A percentile compares a stretch with the other conserved stretches of the same genome.
Evolutionary conservation across 2,888 invertebrate genomes (phyloP).

Genomic region (Thera britannica): DNA sequence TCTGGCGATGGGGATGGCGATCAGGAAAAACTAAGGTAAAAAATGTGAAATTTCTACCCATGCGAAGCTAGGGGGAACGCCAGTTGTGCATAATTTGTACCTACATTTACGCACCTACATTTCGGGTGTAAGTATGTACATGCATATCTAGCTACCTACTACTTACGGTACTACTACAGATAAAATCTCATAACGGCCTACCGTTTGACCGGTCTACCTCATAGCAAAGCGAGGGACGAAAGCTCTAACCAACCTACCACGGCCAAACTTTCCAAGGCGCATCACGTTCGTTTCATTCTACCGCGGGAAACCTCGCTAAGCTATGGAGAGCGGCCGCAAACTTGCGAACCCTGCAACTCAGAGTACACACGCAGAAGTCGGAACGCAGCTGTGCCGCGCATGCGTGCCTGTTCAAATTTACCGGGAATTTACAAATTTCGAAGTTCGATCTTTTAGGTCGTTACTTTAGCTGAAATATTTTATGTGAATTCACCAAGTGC

Average conservation of each 20-base stretch:
- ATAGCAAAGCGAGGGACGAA: constrained; percentile 36
- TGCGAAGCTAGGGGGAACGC: no score
- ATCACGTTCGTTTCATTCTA: constrained; percentile 66
- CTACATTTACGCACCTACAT: no score
- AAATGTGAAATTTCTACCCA: no score
- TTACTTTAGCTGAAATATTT: constrained; percentile 1
- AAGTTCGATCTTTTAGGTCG: constrained; percentile 34
- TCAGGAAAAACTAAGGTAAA: no score
- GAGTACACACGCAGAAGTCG: constrained; percentile 60
- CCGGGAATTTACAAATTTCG: constrained; percentile 56
- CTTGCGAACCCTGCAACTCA: neutral
- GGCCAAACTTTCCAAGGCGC: constrained; percentile 68
- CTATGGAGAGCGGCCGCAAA: constrained; percentile 58
- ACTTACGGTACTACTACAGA: no score
- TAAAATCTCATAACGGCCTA: no score
- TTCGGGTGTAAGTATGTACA: no score
- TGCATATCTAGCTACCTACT: no score
- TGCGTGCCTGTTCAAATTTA: constrained; percentile 58
- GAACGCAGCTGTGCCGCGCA: constrained; percentile 70
- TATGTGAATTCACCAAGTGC: constrained; percentile 11
- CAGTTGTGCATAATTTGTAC: no score
- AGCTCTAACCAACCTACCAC: constrained; percentile 55
- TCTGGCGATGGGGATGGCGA: no score
- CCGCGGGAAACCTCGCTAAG: constrained; percentile 58
- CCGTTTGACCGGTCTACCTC: no score